Base-by-base conservation (phyloP, 2,888 invertebrate species). In the Pristionchus arcanus region DNA sequence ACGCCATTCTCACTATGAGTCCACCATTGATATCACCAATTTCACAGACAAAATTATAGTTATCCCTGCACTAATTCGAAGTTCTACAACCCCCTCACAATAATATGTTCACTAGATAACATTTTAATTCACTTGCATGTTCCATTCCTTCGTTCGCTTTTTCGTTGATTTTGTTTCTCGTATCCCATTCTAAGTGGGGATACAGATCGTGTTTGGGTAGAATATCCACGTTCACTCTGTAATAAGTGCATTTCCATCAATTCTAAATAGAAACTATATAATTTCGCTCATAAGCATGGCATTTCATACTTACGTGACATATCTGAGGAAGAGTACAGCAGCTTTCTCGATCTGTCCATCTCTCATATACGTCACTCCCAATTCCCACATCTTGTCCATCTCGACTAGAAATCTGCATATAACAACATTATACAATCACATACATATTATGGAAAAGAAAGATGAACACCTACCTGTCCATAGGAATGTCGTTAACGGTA, bases 271-370 rank as follows among this genome's bases (percentile, higher is more conserved):
- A 49, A 42, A 42, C 42, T 3, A 13, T 49, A 9, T 49, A 49
- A 13, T 49, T 49, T 49, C 3, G 42, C 42, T 49, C 42, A 13
- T 49, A 49, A 49, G 42, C 42, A 49, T 49, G 42, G 0, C 9
- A 11, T 49, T 49, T 9, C 13, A 7, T 42, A 71, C 87, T 42
- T 31, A 89, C 89, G 59, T n/a, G 16, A 89, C 89, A 81, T 66
- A 89, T 89, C 89, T n/a, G 4, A 89, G 34, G 49, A 63, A 89
- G 81, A 89, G 55, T 4, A 89, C 81, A 53, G 34, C 77, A 34
- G 89, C 55, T 34, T 89, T 89, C 81, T 89, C 89, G 0, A 81
- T 31, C 53, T 89, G 77, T 55, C 89, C 81, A 7, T 77, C 89
- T 15, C 11, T 4, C 31, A 59, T 28, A 71, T 81, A 89, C 13